Percentiles rank a stretch among this genome's conserved stretches.
These are phyloP conservation scores for Synergus gifuensis DNA, from an alignment of 2,888 invertebrate genomes.

Conservation along the genomic window DNA sequence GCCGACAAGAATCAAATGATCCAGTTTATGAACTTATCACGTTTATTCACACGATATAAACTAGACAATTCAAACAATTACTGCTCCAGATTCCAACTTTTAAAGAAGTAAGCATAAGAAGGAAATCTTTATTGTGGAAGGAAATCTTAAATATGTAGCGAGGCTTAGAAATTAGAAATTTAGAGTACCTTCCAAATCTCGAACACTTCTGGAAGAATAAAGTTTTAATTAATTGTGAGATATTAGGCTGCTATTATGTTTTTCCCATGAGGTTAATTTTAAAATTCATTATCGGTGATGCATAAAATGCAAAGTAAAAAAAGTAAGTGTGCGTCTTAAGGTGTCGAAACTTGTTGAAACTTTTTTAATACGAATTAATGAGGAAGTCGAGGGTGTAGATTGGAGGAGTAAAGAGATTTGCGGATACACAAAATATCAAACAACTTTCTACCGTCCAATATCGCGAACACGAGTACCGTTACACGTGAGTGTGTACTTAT, in stretches of 20 bases:
- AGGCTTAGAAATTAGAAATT: neutral
- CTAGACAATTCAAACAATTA: neutral
- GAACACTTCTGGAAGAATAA: too few species aligned
- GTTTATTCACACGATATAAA: neutral
- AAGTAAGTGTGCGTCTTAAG: too few species aligned
- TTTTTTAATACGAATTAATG: neutral
- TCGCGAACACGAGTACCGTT: neutral
- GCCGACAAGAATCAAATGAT: neutral
- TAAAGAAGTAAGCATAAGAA: neutral
- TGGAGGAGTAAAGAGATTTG: neutral
- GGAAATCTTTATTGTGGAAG: neutral
- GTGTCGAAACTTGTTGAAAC: neutral
- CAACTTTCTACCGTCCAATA: conserved; percentile 64
- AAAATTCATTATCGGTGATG: too few species aligned
- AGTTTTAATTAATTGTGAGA: neutral
- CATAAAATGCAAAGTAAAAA: too few species aligned
- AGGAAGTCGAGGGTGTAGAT: neutral
- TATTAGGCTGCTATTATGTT: too few species aligned
- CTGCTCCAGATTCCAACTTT: neutral
- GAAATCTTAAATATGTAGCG: neutral
- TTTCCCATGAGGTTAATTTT: too few species aligned
- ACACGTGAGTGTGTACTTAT: neutral
- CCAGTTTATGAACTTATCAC: neutral
- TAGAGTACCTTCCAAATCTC: neutral
- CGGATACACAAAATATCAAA: conserved; percentile 62